phyloP scores from a whole-genome alignment of 1,140 invertebrate genomes.

The Watersipora subatra region DNA sequence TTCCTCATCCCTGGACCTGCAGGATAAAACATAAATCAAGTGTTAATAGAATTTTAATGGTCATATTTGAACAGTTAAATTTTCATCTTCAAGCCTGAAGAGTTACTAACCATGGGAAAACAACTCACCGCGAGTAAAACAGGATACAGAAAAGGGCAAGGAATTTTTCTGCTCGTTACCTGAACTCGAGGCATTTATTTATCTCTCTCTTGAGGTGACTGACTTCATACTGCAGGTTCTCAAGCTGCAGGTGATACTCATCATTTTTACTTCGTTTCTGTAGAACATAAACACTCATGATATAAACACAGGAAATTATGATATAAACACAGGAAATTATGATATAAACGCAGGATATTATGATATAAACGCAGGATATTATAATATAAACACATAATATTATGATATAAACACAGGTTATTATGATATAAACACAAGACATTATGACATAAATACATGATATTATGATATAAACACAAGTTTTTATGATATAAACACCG shows the following conservation, averaged over 20 bases:
- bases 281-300: constrained; percentile 9
- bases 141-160: no score
- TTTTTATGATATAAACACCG: constrained; percentile 2
- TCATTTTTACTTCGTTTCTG: constrained; percentile 74
- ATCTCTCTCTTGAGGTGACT: constrained; percentile 86
- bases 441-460: background rate
- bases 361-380: background rate
- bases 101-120: no score
- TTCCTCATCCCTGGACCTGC: constrained; percentile 80
- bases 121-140: no score
- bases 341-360: background rate
- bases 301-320: constrained; percentile 3
- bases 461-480: background rate
- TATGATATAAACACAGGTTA: background rate
- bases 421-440: background rate
- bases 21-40: constrained; percentile 13
- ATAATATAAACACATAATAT: background rate
- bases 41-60: no score
- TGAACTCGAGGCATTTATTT: constrained; percentile 79
- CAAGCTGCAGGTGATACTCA: constrained; percentile 71
- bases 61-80: no score
- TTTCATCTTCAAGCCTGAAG: no score
- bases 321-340: background rate
- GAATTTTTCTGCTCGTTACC: constrained; percentile 42
- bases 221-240: constrained; percentile 88